Percentiles rank a stretch among this genome's conserved stretches.
These are phyloP conservation scores for Drosophila asahinai DNA, from an alignment of 1,140 invertebrate genomes.

Conservation along the genomic window DNA sequence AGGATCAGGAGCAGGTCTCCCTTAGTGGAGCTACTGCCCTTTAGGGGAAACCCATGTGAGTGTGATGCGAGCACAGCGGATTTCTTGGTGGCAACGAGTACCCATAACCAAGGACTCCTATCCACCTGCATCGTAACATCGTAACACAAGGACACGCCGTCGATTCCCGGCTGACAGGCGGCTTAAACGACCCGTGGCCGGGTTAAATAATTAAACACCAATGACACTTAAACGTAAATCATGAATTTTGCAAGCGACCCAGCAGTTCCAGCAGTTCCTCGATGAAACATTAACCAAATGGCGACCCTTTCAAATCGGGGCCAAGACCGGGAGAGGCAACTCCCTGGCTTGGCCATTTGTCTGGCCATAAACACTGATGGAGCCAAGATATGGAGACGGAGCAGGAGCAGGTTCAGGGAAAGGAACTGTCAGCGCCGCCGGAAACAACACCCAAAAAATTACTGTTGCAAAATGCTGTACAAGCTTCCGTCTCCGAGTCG, in stretches of 20 bases:
- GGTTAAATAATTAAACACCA: constrained; percentile 80
- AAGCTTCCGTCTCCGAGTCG: constrained; percentile 72
- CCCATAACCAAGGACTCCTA: not conserved
- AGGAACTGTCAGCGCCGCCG: constrained; percentile 74
- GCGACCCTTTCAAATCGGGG: constrained; percentile 53
- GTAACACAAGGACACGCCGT: constrained; percentile 12
- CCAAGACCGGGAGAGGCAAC: not conserved
- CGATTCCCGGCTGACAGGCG: constrained; percentile 38
- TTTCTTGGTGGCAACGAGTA: constrained; percentile 22
- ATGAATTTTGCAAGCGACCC: constrained; percentile 74
- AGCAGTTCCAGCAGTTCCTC: constrained; percentile 49
- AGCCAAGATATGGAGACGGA: constrained; percentile 16
- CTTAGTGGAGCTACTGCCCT: constrained; percentile 5
- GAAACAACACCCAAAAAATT: constrained; percentile 84
- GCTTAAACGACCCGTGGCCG: constrained; percentile 70
- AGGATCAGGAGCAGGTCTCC: constrained; percentile 17
- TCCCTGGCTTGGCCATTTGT: constrained; percentile 24
- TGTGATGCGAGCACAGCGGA: constrained; percentile 11
- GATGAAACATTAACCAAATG: constrained; percentile 71
- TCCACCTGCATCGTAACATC: constrained; percentile 21
- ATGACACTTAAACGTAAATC: constrained; percentile 84
- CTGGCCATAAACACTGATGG: constrained; percentile 60
- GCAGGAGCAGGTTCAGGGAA: not conserved
- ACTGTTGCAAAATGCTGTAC: constrained; percentile 81
- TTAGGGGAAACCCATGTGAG: constrained; percentile 39